Percentiles rank a stretch among this genome's conserved stretches.
Evolutionary conservation across 2,888 invertebrate genomes (phyloP).

Genomic region (Dinocampus coccinellae): DNA sequence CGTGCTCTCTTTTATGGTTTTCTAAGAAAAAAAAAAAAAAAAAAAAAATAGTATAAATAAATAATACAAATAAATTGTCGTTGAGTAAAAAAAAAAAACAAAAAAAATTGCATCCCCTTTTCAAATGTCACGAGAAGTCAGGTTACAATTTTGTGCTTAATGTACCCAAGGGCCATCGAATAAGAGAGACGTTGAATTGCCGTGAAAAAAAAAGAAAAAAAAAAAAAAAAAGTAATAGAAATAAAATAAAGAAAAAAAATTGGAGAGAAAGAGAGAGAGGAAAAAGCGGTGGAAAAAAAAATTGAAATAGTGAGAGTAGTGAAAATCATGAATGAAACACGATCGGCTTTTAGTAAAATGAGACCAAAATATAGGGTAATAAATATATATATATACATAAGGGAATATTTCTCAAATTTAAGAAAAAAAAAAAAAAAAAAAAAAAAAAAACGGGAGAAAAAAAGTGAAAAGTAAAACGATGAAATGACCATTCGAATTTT

Average conservation of each 20-base stretch:
- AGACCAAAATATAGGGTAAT: conserved; percentile 65
- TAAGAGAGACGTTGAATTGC: conserved; percentile 22
- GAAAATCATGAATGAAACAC: conserved; percentile 59
- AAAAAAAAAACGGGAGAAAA: conserved; percentile 36
- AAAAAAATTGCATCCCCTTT: conserved; percentile 39
- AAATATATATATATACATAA: conserved; percentile 10
- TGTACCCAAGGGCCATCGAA: conserved; percentile 34
- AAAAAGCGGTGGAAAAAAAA: too few relatives aligned
- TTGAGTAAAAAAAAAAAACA: conserved; percentile 33
- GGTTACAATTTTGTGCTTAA: conserved; percentile 45
- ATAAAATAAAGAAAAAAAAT: background rate
- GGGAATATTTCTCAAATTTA: conserved; percentile 39
- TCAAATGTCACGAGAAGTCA: conserved; percentile 46
- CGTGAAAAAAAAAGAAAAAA: conserved; percentile 24
- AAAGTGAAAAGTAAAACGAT: too few relatives aligned
- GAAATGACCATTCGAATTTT: conserved; percentile 60
- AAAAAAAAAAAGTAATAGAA: too few relatives aligned
- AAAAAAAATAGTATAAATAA: background rate
- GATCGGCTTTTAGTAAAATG: conserved; percentile 68
- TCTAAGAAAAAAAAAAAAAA: conserved; percentile 33
- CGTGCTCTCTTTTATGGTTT: background rate
- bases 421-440: conserved; percentile 28
- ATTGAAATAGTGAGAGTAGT: conserved; percentile 29
- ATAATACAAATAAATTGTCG: background rate
- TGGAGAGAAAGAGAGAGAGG: too few relatives aligned